Percentiles rank a stretch among this genome's conserved stretches.
phyloP scores from a whole-genome alignment of 2,113 vertebrate species.

The Gobius niger region DNA sequence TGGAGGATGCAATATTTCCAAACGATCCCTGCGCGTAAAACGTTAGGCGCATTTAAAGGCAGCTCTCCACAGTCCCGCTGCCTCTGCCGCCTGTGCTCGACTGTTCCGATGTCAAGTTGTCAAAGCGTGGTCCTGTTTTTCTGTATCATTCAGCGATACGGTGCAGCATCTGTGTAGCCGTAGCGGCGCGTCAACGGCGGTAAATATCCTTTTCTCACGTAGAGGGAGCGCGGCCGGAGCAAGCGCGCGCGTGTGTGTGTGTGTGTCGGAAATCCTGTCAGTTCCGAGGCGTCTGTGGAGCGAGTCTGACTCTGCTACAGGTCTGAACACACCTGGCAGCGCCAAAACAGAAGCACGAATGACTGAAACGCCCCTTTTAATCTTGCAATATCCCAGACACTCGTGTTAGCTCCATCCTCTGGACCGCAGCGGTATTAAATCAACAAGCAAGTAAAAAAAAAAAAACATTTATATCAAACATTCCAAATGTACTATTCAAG shows the following conservation, averaged over 20 bases:
- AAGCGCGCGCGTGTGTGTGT: no score
- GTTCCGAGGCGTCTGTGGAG: constrained; percentile 31
- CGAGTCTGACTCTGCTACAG: constrained; percentile 52
- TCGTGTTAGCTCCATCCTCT: constrained; percentile 51
- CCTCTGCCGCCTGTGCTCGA: neutral
- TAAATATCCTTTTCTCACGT: constrained; percentile 33
- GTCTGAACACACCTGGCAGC: constrained; percentile 71
- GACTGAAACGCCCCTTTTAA: constrained; percentile 62
- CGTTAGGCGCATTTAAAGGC: constrained; percentile 8
- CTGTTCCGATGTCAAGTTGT: constrained; percentile 14
- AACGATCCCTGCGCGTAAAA: constrained; percentile 60
- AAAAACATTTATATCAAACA: neutral
- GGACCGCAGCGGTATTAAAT: constrained; percentile 32
- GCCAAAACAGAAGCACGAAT: constrained; percentile 37
- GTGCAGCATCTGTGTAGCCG: constrained; percentile 21
- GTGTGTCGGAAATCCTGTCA: constrained; percentile 39
- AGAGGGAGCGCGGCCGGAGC: constrained; percentile 23
- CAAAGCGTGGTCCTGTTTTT: constrained; percentile 31
- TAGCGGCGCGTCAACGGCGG: constrained; percentile 43
- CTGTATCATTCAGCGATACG: constrained; percentile 29
- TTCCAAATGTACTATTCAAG: no score
- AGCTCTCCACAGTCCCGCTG: constrained; percentile 4
- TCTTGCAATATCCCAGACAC: constrained; percentile 24
- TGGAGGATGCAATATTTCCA: constrained; percentile 37
- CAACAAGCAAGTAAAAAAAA: neutral